Evolutionary conservation across 2,113 vertebrate genomes (phyloP).

Genomic region (Glareola pratincola): DNA sequence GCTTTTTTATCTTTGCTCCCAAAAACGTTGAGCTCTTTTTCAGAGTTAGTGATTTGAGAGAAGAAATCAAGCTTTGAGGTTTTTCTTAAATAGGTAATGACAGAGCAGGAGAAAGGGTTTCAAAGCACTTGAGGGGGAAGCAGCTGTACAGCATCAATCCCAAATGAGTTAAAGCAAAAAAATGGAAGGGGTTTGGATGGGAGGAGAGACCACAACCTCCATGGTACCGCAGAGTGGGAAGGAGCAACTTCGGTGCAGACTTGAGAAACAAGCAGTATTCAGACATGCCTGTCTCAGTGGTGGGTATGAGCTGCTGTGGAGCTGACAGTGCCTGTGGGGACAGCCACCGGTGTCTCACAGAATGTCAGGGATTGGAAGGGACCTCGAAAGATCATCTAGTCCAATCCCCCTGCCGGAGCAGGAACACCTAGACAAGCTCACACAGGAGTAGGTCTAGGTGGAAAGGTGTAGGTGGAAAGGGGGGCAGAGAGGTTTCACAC

Average conservation of each 20-base stretch:
- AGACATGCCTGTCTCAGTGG: not conserved
- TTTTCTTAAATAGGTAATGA: constrained; percentile 20
- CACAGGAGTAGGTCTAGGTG: no score
- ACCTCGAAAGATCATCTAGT: no score
- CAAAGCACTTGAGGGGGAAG: constrained; percentile 27
- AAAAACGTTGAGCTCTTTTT: not conserved
- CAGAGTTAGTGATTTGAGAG: constrained; percentile 13
- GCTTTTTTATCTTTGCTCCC: not conserved
- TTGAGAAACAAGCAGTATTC: not conserved
- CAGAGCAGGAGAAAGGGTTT: not conserved
- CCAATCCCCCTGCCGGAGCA: no score
- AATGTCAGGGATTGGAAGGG: no score
- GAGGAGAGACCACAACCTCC: not conserved
- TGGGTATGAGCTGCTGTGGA: not conserved
- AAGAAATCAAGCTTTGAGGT: constrained; percentile 41
- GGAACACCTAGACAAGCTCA: no score
- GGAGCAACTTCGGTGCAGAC: not conserved
- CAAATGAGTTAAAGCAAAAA: not conserved
- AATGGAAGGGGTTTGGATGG: not conserved
- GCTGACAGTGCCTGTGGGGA: not conserved
- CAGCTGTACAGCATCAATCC: not conserved
- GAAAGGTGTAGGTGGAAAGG: not conserved
- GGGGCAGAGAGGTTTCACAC: fast-evolving
- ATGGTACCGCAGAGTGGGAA: not conserved
- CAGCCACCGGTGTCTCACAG: not conserved